Evolutionary conservation across 1,140 invertebrate genomes (phyloP).

Genomic region (Propsilocerus akamusi): DNA sequence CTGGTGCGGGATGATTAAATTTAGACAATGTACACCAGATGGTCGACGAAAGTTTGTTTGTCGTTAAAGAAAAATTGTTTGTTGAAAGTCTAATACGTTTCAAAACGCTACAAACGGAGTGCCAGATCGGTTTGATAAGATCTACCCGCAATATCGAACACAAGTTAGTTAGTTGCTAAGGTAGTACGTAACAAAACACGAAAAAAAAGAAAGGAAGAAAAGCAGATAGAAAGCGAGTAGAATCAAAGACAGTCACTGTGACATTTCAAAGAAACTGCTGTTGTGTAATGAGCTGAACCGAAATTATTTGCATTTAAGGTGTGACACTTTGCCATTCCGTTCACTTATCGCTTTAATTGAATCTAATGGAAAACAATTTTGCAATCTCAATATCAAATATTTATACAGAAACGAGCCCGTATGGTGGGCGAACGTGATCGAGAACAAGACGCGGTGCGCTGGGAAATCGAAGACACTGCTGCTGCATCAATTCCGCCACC

Average conservation of each 20-base stretch:
- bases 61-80: no score
- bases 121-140: no score
- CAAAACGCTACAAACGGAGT: no score
- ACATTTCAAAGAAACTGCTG: not conserved
- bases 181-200: not conserved
- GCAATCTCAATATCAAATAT: slow-evolving; percentile 7
- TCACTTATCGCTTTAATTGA: not conserved
- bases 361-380: not conserved
- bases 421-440: slow-evolving; percentile 37
- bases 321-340: not conserved
- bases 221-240: not conserved
- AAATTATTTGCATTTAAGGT: not conserved
- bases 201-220: not conserved
- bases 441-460: slow-evolving; percentile 44
- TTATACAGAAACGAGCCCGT: slow-evolving; percentile 14
- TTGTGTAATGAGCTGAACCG: not conserved
- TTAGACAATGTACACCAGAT: no score
- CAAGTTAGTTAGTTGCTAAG: not conserved
- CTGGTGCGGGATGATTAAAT: no score
- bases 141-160: no score
- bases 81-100: no score
- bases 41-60: no score
- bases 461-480: slow-evolving; percentile 32
- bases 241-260: not conserved
- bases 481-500: slow-evolving; percentile 34